Conservation (phyloP, 1,140 invertebrate genomes). For the Pachypeltis micranthus region DNA sequence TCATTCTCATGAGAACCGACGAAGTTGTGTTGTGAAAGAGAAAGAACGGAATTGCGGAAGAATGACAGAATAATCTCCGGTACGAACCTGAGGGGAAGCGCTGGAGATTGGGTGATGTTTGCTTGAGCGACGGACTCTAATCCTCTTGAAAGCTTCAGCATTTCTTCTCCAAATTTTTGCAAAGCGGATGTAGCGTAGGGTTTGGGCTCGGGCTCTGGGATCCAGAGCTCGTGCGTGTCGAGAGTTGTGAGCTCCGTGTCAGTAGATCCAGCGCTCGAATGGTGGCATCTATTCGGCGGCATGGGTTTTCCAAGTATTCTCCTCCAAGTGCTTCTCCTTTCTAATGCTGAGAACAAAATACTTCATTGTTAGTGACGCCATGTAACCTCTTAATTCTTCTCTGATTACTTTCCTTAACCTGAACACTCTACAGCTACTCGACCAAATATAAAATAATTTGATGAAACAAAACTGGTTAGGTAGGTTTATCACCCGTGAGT, state of each 20-base stretch:
- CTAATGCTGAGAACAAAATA: slow-evolving; percentile 31
- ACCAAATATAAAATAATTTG: too few species aligned
- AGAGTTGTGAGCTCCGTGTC: slow-evolving; percentile 68
- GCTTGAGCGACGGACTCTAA: slow-evolving; percentile 42
- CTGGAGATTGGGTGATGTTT: background rate
- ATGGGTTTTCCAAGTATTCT: slow-evolving; percentile 36
- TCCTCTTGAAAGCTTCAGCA: slow-evolving; percentile 63
- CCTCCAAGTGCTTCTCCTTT: slow-evolving; percentile 51
- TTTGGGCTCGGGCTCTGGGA: slow-evolving; percentile 63
- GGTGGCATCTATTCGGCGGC: slow-evolving; percentile 16
- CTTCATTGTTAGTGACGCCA: background rate
- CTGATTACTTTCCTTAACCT: too few species aligned
- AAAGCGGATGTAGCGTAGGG: slow-evolving; percentile 67
- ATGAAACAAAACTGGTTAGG: too few species aligned
- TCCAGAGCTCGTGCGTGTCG: slow-evolving; percentile 66
- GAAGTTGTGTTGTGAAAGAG: too few species aligned
- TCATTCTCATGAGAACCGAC: too few species aligned
- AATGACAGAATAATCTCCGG: too few species aligned
- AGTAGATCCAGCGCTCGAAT: slow-evolving; percentile 48
- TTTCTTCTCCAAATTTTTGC: slow-evolving; percentile 69
- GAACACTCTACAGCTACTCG: too few species aligned
- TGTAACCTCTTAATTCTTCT: too few species aligned
- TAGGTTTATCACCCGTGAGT: too few species aligned
- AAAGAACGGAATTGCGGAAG: too few species aligned
- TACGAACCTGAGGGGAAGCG: background rate